Conservation (phyloP, 2,888 invertebrate genomes). For the Panzeria rudis region DNA sequence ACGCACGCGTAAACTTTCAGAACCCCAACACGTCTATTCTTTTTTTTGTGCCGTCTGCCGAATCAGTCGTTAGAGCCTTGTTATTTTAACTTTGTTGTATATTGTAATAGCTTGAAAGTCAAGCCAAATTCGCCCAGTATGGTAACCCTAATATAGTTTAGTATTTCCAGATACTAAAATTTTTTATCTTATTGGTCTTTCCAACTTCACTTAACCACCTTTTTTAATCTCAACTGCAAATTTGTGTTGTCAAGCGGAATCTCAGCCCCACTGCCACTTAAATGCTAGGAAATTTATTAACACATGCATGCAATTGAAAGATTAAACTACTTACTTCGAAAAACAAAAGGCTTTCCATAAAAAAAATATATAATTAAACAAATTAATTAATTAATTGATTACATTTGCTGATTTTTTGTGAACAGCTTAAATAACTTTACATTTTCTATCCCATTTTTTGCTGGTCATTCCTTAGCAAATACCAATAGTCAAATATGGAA, state of each 20-base stretch:
- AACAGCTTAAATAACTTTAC: slow-evolving; percentile 12
- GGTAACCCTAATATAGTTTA: too few species aligned
- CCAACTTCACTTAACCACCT: not conserved
- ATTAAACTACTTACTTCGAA: too few species aligned
- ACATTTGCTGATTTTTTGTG: slow-evolving; percentile 16
- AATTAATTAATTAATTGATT: slow-evolving; percentile 36
- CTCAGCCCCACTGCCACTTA: not conserved
- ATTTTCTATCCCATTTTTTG: slow-evolving; percentile 8
- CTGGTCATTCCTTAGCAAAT: slow-evolving; percentile 36
- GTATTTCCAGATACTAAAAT: too few species aligned
- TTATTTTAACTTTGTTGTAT: too few species aligned
- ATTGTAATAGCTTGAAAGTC: too few species aligned
- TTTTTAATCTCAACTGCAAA: not conserved
- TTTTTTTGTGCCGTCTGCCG: too few species aligned
- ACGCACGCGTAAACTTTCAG: too few species aligned
- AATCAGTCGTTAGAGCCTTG: too few species aligned
- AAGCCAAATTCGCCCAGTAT: too few species aligned
- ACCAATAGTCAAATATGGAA: slow-evolving; percentile 49
- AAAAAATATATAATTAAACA: slow-evolving; percentile 50
- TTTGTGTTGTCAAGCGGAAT: slow-evolving; percentile 11
- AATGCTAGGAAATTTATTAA: slow-evolving; percentile 10
- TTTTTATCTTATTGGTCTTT: not conserved
- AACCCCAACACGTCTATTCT: too few species aligned
- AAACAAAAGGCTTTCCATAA: too few species aligned
- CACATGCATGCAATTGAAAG: not conserved